Percentiles rank a stretch among this genome's conserved stretches.
These are phyloP conservation scores for Augiades crinisus DNA, from an alignment of 2,888 invertebrate species.

Conservation along the genomic window DNA sequence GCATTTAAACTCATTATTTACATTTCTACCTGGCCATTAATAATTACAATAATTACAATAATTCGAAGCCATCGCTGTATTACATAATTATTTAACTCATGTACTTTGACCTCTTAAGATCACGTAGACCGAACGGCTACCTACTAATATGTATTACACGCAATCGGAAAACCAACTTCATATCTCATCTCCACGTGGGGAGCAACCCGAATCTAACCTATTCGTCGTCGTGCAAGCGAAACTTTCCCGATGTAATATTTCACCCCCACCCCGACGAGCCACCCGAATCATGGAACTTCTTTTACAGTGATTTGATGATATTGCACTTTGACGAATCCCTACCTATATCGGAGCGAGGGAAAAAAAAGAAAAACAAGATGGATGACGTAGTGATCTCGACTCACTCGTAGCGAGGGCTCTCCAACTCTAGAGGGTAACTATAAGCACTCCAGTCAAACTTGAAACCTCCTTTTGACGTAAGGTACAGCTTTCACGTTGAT, in stretches of 20 bases:
- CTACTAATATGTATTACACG: too few relatives aligned
- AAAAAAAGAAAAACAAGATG: constrained; percentile 67
- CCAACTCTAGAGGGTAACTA: constrained; percentile 18
- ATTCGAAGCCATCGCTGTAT: too few relatives aligned
- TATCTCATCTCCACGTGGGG: constrained; percentile 25
- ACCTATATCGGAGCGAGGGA: constrained; percentile 40
- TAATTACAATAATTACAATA: too few relatives aligned
- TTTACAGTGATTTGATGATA: constrained; percentile 80
- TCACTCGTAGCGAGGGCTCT: constrained; percentile 24
- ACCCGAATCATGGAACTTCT: constrained; percentile 75
- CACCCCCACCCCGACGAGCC: constrained; percentile 50
- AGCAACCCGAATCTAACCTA: constrained; percentile 34
- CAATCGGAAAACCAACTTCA: not conserved
- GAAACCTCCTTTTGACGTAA: constrained; percentile 29
- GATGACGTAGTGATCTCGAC: constrained; percentile 49
- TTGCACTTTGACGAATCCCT: constrained; percentile 73
- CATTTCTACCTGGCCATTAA: too few relatives aligned
- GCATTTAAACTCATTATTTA: too few relatives aligned
- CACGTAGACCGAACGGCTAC: too few relatives aligned
- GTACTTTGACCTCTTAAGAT: too few relatives aligned
- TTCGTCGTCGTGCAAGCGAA: constrained; percentile 59
- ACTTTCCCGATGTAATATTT: constrained; percentile 74
- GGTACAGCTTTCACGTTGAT: constrained; percentile 52
- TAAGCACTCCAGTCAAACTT: constrained; percentile 31
- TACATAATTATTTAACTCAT: too few relatives aligned